Percentiles rank a stretch among this genome's conserved stretches.
phyloP scores from a whole-genome alignment of 1,140 invertebrate species.

The Sarcophaga bullata region DNA sequence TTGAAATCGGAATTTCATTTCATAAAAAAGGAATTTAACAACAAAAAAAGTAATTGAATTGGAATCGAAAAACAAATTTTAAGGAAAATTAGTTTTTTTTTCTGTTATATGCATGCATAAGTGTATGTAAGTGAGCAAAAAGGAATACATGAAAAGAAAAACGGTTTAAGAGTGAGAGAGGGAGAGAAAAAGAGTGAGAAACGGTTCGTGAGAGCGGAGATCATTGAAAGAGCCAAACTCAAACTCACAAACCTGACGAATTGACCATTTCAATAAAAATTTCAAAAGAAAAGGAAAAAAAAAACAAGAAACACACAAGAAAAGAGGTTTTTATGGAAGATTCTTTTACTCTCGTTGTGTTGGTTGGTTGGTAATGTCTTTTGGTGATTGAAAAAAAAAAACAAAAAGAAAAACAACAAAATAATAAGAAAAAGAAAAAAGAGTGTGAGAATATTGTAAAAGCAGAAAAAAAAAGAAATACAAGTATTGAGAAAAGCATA shows the following conservation, averaged over 20 bases:
- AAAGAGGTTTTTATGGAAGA: slow-evolving; percentile 28
- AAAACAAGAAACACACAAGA: not conserved
- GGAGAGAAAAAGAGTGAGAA: not conserved
- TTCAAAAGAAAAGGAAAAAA: not conserved
- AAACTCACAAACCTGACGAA: slow-evolving; percentile 35
- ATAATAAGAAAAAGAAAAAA: not conserved
- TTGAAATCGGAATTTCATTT: not conserved
- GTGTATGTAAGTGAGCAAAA: not conserved
- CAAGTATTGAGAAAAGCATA: not conserved
- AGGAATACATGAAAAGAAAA: not conserved
- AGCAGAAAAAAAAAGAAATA: slow-evolving; percentile 27
- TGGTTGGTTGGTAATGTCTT: not conserved
- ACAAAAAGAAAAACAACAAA: too few species aligned
- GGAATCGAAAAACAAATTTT: not conserved
- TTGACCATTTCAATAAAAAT: slow-evolving; percentile 26
- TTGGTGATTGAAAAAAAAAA: too few species aligned
- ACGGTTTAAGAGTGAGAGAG: not conserved
- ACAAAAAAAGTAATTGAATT: too few species aligned
- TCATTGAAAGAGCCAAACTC: too few species aligned
- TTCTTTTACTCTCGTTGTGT: slow-evolving; percentile 22
- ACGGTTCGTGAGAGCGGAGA: not conserved
- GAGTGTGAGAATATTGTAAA: slow-evolving; percentile 31
- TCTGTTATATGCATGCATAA: too few species aligned
- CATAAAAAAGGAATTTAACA: too few species aligned
- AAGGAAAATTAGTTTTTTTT: not conserved